Base-by-base conservation (phyloP, 2,888 invertebrate species). In the Thymelicus acteon region DNA sequence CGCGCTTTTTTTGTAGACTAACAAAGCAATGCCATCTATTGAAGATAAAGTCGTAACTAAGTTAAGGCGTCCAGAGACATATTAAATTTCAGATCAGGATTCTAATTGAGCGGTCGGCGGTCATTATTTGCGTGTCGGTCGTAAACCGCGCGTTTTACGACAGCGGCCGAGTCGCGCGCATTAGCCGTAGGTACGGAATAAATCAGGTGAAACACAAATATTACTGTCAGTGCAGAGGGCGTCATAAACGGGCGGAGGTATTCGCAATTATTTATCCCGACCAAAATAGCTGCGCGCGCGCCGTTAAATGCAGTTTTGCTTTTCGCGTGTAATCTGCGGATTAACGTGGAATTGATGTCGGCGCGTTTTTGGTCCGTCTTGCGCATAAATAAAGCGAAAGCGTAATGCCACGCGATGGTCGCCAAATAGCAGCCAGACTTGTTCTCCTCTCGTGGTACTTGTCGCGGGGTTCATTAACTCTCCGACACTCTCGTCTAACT, bases 171-270 rank as follows among this genome's bases (percentile, higher is more conserved):
- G 70, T 70, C 70, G 70, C 70, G 60, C 80, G 77, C 79, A 73
- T 73, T 76, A 73, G 75, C 80, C 78, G 76, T 80, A 80, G 82
- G 80, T 82, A 81, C 78, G 71, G 77, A 78, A 86, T 91, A 90
- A 91, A 91, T 92, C 90, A 91, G 86, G 80, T 82, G 81, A 80
- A 83, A 82, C 84, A 82, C 88, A 87, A 88, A 89, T 88, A 89
- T 89, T 84, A 87, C 83, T 87, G 89, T 87, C 89, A 84, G 80
- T 78, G 71, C 39, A n/a, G 77, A 78, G 79, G 79, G 83, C 85
- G 82, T 90, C 90, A 90, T 90, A 91, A 90, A 87, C 84, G 86
- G 76, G 72, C 75, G 77, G 78, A 78, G 80, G 81, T 80, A 81
- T 83, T 81, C 76, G 81, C 80, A 76, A 83, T 82, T 82, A 83